Evolutionary conservation across 2,888 invertebrate species (phyloP), one percentile per base, ranked within the genome.

Genomic region (Drymonia ruficornis): DNA sequence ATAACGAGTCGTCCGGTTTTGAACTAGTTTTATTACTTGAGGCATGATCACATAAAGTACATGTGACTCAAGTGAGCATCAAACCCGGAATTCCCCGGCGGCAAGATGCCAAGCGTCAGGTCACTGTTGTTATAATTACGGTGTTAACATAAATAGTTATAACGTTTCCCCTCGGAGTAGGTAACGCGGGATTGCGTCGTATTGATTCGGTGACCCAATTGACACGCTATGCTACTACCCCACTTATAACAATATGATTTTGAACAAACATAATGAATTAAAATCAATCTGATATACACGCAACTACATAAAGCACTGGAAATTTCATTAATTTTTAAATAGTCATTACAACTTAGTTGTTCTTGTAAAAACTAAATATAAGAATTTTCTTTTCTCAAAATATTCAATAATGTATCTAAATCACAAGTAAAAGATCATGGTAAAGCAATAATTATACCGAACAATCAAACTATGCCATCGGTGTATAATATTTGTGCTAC

Each of bases 121-220:
- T 18, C 16, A 52, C 57, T 67, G n/a, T 59, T 67, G 36, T 61
- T 67, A 48, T 50, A 59, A 55, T 54, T 63, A 40, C 55, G 53
- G 23, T 44, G 36, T 52, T 52, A 54, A 59, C 55, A 62, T 58
- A 36, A 52, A 54, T 50, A 36, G 51, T 45, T 49, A 6, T 12
- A 40, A n/a, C 38, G 44, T 38, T 42, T 52, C 36, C 36, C 36
- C n/a, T n/a, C 36, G 36, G n/a, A n/a, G 36, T 36, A 36, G 36
- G 38, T 43, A 38, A 52, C 6, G 29, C 15, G n/a, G 38, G 40
- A 48, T 40, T 52, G 29, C 19, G 49, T 28, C 49, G 28, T 70
- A 72, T 70, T 58, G 67, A 71, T 75, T 66, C 49, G 54, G 61
- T 71, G 75, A 71, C 71, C 74, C 55, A 65, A 59, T 61, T 46